A percentile compares a stretch with the other conserved stretches of the same genome.
Conservation (phyloP, 2,888 invertebrate species). For the Lepidocyrtinus sp. region DNA sequence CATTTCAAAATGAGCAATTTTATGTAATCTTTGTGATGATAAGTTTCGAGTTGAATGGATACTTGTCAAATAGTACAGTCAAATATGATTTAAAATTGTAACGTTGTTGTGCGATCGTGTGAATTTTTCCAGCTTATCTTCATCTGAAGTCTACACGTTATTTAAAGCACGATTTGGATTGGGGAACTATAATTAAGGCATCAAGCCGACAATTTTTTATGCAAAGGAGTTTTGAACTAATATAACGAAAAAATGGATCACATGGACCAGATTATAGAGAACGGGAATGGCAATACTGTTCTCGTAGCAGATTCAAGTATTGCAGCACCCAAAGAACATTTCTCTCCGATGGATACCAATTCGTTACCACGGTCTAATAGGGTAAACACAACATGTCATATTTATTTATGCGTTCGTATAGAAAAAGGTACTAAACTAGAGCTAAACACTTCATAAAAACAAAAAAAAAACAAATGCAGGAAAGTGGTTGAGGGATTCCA, state of each 20-base stretch:
- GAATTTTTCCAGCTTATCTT: not conserved
- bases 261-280: constrained; percentile 63
- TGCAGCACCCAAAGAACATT: constrained; percentile 65
- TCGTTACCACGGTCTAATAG: constrained; percentile 64
- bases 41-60: not conserved
- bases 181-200: constrained; percentile 28
- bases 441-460: too few species aligned
- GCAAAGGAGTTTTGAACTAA: not conserved
- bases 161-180: too few species aligned
- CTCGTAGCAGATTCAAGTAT: constrained; percentile 54
- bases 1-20: not conserved
- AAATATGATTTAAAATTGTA: too few species aligned
- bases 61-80: too few species aligned
- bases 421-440: too few species aligned
- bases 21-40: not conserved
- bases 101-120: not conserved
- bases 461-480: too few species aligned
- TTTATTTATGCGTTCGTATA: too few species aligned
- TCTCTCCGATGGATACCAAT: constrained; percentile 65
- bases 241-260: constrained; percentile 42
- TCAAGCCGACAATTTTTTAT: constrained; percentile 10
- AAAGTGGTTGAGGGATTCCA: too few species aligned
- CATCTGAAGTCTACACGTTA: not conserved
- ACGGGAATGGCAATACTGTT: constrained; percentile 66
- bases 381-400: constrained; percentile 57